These are phyloP conservation scores for Caenorhabditis zanzibari DNA, from an alignment of 2,888 invertebrate genomes.

Conservation along the genomic window DNA sequence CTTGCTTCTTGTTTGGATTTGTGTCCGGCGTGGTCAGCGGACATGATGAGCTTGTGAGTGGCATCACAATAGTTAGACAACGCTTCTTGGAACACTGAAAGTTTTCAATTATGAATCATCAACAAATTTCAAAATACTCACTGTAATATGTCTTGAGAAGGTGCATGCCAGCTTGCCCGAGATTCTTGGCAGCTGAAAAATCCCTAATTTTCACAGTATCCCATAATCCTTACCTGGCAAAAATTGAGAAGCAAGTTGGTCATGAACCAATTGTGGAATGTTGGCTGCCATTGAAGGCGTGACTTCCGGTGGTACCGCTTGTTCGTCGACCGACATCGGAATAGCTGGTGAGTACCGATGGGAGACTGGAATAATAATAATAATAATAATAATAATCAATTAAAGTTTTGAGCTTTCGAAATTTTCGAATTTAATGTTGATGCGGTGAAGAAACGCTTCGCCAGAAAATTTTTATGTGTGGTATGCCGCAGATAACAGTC, in stretches of 20 bases:
- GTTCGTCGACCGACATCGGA: constrained; percentile 67
- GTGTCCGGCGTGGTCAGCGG: constrained; percentile 57
- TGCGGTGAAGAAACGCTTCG: constrained; percentile 1
- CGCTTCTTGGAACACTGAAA: constrained; percentile 63
- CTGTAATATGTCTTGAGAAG: constrained; percentile 64
- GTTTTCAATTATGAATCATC: no score
- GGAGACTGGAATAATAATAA: constrained; percentile 46
- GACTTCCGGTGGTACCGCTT: constrained; percentile 46
- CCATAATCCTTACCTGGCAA: constrained; percentile 58
- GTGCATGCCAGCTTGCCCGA: constrained; percentile 65
- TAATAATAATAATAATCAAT: constrained; percentile 8
- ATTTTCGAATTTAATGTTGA: neutral
- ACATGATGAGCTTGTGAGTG: constrained; percentile 63
- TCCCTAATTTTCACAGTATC: neutral
- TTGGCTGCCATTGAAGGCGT: constrained; percentile 57
- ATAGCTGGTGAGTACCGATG: constrained; percentile 53
- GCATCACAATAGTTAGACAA: constrained; percentile 61
- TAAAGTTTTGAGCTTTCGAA: neutral
- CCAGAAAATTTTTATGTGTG: constrained; percentile 29
- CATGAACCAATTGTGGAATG: constrained; percentile 63
- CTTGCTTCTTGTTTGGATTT: constrained; percentile 54
- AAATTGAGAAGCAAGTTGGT: constrained; percentile 66
- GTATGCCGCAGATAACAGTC: constrained; percentile 30
- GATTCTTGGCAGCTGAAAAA: constrained; percentile 64
- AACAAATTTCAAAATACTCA: no score